phyloP scores from a whole-genome alignment of 2,888 invertebrate genomes.

The Epicampocera succincta region DNA sequence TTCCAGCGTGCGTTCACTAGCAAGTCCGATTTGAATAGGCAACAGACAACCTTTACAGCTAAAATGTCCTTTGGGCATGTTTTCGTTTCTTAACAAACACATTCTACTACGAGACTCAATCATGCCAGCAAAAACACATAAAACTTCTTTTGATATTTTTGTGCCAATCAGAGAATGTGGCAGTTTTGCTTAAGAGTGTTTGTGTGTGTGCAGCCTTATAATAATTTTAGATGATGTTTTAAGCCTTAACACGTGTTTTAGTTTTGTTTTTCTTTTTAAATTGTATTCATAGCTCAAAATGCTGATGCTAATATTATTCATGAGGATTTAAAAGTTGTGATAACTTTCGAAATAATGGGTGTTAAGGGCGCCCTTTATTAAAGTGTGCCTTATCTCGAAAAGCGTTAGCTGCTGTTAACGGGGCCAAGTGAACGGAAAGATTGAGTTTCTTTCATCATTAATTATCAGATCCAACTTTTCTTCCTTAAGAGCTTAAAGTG shows the following conservation, averaged over 20 bases:
- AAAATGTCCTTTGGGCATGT: conserved; percentile 64
- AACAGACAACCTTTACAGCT: conserved; percentile 48
- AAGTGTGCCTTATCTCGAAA: too few species aligned
- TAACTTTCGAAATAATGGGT: conserved; percentile 1
- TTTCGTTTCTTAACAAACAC: conserved; percentile 37
- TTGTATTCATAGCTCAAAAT: conserved; percentile 52
- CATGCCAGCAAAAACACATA: conserved; percentile 1
- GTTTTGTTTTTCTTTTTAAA: conserved; percentile 56
- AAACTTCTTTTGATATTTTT: background rate
- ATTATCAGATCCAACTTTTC: too few species aligned
- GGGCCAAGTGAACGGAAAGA: too few species aligned
- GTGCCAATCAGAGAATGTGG: background rate
- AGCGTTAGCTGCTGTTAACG: too few species aligned
- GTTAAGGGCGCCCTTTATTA: background rate
- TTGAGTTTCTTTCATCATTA: too few species aligned
- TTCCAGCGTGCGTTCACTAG: conserved; percentile 28
- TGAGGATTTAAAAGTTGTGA: conserved; percentile 49
- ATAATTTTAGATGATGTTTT: conserved; percentile 59
- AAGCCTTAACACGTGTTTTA: conserved; percentile 68
- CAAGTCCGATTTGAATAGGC: conserved; percentile 30
- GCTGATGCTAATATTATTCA: conserved; percentile 61
- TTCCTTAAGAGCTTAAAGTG: too few species aligned
- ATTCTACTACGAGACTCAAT: conserved; percentile 3
- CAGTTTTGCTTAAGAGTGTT: background rate
- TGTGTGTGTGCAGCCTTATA: conserved; percentile 4